Conservation (phyloP, 2,113 vertebrate species). For the Mesoclemmys tuberculata region DNA sequence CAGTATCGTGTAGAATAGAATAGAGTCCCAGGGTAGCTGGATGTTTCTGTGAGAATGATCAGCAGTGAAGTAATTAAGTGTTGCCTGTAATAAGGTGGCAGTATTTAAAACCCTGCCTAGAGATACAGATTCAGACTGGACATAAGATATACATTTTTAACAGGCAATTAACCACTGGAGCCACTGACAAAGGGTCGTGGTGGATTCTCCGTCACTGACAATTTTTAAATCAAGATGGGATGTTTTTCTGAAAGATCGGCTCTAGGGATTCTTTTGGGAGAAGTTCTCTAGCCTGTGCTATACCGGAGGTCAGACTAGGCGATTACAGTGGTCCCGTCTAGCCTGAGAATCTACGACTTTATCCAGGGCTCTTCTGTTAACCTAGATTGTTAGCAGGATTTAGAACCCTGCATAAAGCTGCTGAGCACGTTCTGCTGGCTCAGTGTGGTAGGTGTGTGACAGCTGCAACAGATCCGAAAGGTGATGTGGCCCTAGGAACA, state of each 20-base stretch:
- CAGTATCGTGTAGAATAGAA: neutral
- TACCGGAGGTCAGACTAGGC: neutral
- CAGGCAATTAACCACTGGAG: too few species aligned
- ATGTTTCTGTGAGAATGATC: neutral
- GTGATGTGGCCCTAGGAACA: neutral
- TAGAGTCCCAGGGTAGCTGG: neutral
- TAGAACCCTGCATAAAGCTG: neutral
- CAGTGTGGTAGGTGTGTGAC: neutral
- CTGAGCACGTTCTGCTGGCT: rapidly evolving
- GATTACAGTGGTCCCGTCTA: too few species aligned
- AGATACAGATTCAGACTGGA: neutral
- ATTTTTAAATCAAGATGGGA: too few species aligned
- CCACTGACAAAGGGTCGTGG: too few species aligned
- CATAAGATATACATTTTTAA: too few species aligned
- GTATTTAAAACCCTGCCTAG: neutral
- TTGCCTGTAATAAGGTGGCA: neutral
- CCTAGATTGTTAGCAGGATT: neutral
- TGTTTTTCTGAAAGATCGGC: too few species aligned
- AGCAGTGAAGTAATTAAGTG: neutral
- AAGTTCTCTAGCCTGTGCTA: neutral
- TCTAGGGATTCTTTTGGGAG: neutral
- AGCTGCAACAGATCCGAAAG: neutral
- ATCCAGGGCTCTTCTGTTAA: neutral
- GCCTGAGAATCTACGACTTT: neutral
- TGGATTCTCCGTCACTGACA: too few species aligned